A percentile compares a stretch with the other conserved stretches of the same genome.
These are phyloP conservation scores for Mactromeris polynyma DNA, from an alignment of 2,888 invertebrate species.

Conservation along the genomic window DNA sequence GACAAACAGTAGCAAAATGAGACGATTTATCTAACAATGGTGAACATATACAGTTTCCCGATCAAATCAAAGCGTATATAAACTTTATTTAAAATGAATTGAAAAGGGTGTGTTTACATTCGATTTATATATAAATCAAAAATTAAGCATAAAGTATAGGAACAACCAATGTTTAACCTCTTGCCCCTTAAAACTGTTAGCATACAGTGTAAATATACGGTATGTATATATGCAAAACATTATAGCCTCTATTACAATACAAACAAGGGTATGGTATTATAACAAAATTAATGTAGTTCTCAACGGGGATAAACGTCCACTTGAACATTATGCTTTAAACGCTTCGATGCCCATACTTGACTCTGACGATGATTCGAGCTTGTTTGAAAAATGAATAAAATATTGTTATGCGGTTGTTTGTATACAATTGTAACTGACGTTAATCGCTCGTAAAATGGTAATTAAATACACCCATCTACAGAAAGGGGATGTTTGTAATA, in stretches of 20 bases:
- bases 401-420: too few relatives aligned
- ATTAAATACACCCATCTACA: too few relatives aligned
- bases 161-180: background rate
- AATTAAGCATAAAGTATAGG: background rate
- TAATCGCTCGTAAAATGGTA: too few relatives aligned
- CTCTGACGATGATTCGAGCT: background rate
- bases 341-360: background rate
- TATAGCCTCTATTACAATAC: background rate
- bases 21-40: background rate
- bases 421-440: too few relatives aligned
- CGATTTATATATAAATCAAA: slow-evolving; percentile 3
- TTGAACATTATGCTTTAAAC: background rate
- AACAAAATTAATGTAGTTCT: background rate
- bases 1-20: background rate
- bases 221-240: slow-evolving; percentile 6
- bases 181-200: background rate
- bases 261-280: background rate
- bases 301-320: background rate
- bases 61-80: background rate
- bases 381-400: too few relatives aligned
- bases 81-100: background rate
- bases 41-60: background rate
- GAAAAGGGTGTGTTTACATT: slow-evolving; percentile 2
- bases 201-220: background rate
- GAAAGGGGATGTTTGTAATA: too few relatives aligned